Evolutionary conservation across 2,113 vertebrate genomes (phyloP).

Genomic region (Haliaeetus leucogaster): DNA sequence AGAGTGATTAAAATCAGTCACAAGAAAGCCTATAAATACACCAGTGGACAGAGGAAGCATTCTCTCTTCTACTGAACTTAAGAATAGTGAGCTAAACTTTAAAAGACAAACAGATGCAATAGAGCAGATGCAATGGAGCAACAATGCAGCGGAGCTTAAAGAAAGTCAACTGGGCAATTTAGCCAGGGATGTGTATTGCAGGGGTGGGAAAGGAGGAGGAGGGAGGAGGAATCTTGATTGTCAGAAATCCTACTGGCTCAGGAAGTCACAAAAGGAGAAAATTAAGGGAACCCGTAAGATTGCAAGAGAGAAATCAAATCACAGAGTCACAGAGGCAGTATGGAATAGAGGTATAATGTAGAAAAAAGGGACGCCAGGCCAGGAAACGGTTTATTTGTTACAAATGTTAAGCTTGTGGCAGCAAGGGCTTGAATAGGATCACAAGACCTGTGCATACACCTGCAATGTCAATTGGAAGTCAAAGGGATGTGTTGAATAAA

Average conservation of each 20-base stretch:
- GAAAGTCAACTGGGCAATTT: neutral
- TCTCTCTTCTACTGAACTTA: neutral
- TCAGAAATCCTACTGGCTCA: neutral
- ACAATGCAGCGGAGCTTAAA: neutral
- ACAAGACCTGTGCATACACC: neutral
- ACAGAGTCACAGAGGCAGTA: neutral
- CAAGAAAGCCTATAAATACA: constrained; percentile 19
- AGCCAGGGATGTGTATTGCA: neutral
- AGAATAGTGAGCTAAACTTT: neutral
- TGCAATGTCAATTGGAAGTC: neutral
- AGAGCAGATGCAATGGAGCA: neutral
- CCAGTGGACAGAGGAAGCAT: neutral
- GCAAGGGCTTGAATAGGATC: neutral
- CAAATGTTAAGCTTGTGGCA: neutral
- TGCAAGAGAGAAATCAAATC: neutral
- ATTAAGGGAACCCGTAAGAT: neutral
- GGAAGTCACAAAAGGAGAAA: neutral
- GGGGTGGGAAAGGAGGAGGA: neutral
- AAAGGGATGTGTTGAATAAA: neutral
- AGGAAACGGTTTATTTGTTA: neutral
- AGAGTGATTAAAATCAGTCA: constrained; percentile 14
- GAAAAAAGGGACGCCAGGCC: neutral
- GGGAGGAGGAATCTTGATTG: neutral
- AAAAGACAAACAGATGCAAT: neutral
- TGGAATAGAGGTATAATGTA: neutral